phyloP scores from a whole-genome alignment of 2,888 invertebrate genomes.

The Lasioglossum zephyrum region DNA sequence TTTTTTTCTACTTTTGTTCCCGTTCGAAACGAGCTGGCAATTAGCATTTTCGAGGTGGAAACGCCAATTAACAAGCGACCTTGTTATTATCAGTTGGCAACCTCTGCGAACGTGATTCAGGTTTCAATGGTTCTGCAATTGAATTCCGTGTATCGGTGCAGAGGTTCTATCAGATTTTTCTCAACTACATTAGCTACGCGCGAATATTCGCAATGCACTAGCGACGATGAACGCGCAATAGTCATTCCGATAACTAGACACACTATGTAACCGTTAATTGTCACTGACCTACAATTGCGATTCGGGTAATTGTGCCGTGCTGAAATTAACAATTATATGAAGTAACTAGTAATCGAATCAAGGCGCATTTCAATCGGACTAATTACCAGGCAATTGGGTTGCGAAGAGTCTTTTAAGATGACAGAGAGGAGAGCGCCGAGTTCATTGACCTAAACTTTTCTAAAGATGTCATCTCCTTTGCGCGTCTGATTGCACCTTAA shows the following conservation, averaged over 20 bases:
- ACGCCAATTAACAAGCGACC: slow-evolving; percentile 50
- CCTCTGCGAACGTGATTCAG: slow-evolving; percentile 1
- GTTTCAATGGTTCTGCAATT: neutral
- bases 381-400: neutral
- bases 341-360: neutral
- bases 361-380: neutral
- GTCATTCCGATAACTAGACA: slow-evolving; percentile 4
- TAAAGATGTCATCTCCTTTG: too few relatives aligned
- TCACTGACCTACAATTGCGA: neutral
- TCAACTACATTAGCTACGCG: neutral
- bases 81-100: slow-evolving; percentile 55
- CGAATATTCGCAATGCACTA: neutral
- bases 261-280: neutral
- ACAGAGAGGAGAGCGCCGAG: neutral
- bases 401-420: neutral
- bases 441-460: neutral
- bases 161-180: neutral
- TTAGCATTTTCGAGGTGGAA: slow-evolving; percentile 33
- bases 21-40: slow-evolving; percentile 43
- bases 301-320: neutral
- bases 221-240: neutral
- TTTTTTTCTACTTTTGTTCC: neutral
- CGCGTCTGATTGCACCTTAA: too few relatives aligned
- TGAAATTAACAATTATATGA: slow-evolving; percentile 1
- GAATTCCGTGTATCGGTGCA: neutral